Evolutionary conservation across 1,140 invertebrate genomes (phyloP).

Genomic region (Orius insidiosus): DNA sequence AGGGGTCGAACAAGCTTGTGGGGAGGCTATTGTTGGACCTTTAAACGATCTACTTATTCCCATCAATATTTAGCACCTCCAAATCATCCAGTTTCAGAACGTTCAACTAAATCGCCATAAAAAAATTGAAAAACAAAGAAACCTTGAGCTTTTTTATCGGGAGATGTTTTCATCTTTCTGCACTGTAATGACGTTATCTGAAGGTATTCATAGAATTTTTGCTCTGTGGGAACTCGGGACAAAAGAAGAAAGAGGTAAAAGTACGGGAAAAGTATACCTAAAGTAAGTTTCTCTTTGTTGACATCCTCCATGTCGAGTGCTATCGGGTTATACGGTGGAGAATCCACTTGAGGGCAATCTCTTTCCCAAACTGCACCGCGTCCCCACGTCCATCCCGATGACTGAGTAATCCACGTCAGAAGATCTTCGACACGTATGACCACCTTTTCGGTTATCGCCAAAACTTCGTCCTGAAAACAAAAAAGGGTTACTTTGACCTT

Average conservation of each 20-base stretch:
- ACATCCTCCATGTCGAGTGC: conserved; percentile 53
- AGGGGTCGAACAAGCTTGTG: no score
- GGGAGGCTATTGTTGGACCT: no score
- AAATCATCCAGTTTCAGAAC: no score
- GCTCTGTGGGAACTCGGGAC: neutral
- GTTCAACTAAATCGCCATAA: no score
- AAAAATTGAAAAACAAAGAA: no score
- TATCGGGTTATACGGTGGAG: conserved; percentile 28
- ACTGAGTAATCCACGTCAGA: conserved; percentile 58
- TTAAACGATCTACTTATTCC: no score
- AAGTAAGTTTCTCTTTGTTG: conserved; percentile 24
- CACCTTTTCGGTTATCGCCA: conserved; percentile 76
- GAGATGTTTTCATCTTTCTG: no score
- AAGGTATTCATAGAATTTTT: neutral
- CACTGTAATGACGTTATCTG: no score
- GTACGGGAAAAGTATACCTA: conserved; percentile 1
- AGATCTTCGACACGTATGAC: conserved; percentile 67
- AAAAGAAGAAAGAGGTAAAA: neutral
- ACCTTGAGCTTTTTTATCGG: no score
- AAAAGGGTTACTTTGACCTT: no score
- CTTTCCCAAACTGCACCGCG: conserved; percentile 38
- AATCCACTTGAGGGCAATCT: conserved; percentile 23
- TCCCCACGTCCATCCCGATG: conserved; percentile 55
- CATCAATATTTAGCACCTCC: no score
- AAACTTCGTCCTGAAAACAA: conserved; percentile 60